Conservation (phyloP, 2,797 vertebrate genomes). For the Pogonophryne albipinna region DNA sequence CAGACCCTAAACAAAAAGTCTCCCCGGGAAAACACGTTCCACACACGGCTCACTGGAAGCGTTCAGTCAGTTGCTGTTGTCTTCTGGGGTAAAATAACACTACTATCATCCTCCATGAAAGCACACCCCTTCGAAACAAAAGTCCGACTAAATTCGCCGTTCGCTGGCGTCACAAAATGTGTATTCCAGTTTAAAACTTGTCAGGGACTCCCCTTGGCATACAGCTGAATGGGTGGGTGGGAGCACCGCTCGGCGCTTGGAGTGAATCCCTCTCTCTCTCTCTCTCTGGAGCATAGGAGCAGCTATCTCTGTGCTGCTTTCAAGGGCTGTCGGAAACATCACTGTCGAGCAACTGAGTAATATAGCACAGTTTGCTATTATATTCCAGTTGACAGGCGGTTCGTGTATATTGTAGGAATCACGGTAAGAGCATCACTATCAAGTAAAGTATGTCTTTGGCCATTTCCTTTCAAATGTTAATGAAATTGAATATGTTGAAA, state of each 20-base stretch:
- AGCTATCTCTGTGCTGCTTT: conserved; percentile 57
- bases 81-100: background rate
- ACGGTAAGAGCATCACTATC: no score
- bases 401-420: no score
- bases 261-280: background rate
- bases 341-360: accelerated
- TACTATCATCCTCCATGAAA: background rate
- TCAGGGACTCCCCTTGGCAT: background rate
- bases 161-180: background rate
- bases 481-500: no score
- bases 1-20: conserved; percentile 61
- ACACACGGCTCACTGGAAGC: conserved; percentile 31
- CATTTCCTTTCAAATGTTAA: no score
- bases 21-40: conserved; percentile 51
- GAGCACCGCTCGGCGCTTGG: conserved; percentile 28
- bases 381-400: no score
- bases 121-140: background rate
- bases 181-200: conserved; percentile 53
- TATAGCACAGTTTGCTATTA: no score
- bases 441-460: no score
- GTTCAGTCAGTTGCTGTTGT: conserved; percentile 22
- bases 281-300: conserved; percentile 27
- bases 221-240: background rate
- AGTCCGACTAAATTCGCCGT: background rate
- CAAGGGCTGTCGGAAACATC: conserved; percentile 33